These are phyloP conservation scores for Pseudomyrmex gracilis DNA, from an alignment of 1,140 invertebrate species.

Conservation along the genomic window DNA sequence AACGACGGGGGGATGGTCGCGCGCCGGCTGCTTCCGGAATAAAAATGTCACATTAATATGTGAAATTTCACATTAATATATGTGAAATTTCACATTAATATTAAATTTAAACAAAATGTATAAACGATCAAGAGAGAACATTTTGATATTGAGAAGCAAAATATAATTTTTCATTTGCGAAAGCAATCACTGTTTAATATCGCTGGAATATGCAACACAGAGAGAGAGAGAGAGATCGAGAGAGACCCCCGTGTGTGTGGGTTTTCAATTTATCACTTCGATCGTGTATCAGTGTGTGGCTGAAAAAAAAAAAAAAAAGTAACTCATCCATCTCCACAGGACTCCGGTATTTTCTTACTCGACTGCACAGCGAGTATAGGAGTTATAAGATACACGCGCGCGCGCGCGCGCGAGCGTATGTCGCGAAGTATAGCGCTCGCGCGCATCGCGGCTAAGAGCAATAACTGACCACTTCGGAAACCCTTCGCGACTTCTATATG, in stretches of 20 bases:
- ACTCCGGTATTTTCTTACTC: constrained; percentile 18
- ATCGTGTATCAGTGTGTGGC: not conserved
- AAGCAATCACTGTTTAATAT: not conserved
- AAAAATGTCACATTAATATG: not conserved
- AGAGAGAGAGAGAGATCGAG: no score
- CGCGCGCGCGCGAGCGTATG: not conserved
- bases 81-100: not conserved
- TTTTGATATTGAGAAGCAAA: not conserved
- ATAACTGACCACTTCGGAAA: constrained; percentile 62
- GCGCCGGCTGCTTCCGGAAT: no score
- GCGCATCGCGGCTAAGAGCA: constrained; percentile 48
- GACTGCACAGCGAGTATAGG: constrained; percentile 21
- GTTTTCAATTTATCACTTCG: no score
- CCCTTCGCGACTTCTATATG: constrained; percentile 28
- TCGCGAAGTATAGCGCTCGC: not conserved
- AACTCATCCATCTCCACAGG: not conserved
- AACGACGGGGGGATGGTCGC: no score
- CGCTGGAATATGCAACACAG: not conserved
- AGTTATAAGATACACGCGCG: constrained; percentile 30
- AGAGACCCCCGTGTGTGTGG: not conserved
- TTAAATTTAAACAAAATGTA: not conserved
- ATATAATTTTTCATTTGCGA: not conserved
- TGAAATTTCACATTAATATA: not conserved
- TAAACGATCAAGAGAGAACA: not conserved
- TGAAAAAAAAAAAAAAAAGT: constrained; percentile 9